Percentiles rank a stretch among this genome's conserved stretches.
Evolutionary conservation across 2,797 vertebrate species (phyloP).

Genomic region (Silurus aristotelis): DNA sequence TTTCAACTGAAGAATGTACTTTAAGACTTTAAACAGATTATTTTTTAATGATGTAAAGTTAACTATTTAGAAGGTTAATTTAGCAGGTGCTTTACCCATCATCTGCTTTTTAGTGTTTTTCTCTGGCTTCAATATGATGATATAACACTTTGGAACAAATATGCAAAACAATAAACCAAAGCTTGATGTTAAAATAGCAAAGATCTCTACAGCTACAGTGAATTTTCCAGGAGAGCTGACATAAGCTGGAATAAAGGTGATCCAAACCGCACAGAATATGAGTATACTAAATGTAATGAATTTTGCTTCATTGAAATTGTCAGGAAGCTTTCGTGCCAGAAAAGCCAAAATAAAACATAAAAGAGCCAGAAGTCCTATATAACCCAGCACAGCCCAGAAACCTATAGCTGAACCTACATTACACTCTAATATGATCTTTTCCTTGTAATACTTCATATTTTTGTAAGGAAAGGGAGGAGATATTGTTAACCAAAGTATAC

Average conservation of each 20-base stretch:
- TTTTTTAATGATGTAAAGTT: too few relatives aligned
- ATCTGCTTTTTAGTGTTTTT: not conserved
- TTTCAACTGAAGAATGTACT: too few relatives aligned
- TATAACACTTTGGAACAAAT: slow-evolving; percentile 52
- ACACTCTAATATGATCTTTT: slow-evolving; percentile 70
- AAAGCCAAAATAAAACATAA: slow-evolving; percentile 73
- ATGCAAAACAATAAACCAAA: slow-evolving; percentile 72
- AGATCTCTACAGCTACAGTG: slow-evolving; percentile 34
- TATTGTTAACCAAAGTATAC: slow-evolving; percentile 67
- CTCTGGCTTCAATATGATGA: too few relatives aligned
- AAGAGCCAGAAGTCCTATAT: not conserved
- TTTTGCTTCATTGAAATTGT: slow-evolving; percentile 41
- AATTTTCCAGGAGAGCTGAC: too few relatives aligned
- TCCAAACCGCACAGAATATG: slow-evolving; percentile 9
- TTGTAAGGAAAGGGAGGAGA: slow-evolving; percentile 67
- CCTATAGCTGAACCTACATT: slow-evolving; percentile 64
- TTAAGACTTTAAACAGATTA: too few relatives aligned
- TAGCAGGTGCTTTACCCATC: slow-evolving; percentile 63
- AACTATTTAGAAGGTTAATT: not conserved
- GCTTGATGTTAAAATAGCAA: slow-evolving; percentile 73
- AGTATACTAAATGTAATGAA: not conserved
- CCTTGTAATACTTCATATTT: slow-evolving; percentile 64
- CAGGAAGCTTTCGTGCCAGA: slow-evolving; percentile 70
- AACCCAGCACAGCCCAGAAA: slow-evolving; percentile 57
- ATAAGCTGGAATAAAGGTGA: not conserved